phyloP scores from a whole-genome alignment of 2,113 vertebrate genomes.

The Myotis lucifugus region DNA sequence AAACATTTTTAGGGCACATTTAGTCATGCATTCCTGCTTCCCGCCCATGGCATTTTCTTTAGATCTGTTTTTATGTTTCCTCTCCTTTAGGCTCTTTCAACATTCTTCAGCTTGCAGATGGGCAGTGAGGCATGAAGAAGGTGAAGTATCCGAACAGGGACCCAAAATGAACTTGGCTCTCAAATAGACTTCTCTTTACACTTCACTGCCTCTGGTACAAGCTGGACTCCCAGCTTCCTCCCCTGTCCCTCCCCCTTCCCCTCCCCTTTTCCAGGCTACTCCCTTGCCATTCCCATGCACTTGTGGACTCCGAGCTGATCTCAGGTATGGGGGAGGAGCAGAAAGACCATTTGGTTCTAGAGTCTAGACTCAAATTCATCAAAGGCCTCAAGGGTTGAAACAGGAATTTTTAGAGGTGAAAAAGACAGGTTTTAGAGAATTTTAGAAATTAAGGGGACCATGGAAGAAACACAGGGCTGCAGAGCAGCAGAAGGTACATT shows the following conservation, averaged over 20 bases:
- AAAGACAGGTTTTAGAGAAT: too few relatives aligned
- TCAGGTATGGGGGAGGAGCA: not conserved
- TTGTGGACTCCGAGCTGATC: not conserved
- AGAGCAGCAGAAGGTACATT: too few relatives aligned
- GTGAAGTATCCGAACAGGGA: not conserved
- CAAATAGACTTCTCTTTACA: not conserved
- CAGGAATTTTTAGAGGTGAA: too few relatives aligned
- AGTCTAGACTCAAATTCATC: not conserved
- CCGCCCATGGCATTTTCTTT: not conserved
- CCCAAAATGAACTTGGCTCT: not conserved
- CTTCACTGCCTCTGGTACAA: not conserved
- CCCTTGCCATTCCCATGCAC: not conserved
- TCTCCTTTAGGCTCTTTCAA: not conserved
- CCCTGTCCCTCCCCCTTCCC: rapidly evolving
- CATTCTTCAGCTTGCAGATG: not conserved
- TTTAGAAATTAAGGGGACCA: too few relatives aligned
- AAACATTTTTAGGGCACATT: not conserved
- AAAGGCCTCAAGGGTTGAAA: not conserved
- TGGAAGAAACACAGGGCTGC: too few relatives aligned
- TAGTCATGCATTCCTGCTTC: not conserved
- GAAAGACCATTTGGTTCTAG: not conserved
- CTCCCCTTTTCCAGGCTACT: not conserved
- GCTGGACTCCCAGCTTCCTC: not conserved
- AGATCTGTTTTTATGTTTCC: not conserved
- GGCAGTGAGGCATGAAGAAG: not conserved